phyloP scores from a whole-genome alignment of 1,140 invertebrate genomes.

The Diachasma alloeum region DNA sequence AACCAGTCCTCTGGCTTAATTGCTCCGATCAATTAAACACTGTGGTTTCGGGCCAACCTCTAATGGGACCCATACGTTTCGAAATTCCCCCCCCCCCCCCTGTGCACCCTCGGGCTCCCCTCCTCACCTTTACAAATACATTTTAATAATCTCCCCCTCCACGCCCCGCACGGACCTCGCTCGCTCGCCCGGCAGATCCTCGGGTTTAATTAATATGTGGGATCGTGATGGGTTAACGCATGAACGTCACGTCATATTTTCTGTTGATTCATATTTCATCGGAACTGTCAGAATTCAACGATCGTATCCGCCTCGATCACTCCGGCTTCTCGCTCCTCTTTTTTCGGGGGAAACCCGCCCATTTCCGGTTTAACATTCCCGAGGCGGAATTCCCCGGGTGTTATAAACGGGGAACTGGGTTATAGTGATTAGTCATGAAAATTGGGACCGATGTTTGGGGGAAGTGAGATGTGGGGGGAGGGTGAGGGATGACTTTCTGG shows the following conservation, averaged over 20 bases:
- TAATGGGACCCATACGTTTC: slow-evolving; percentile 53
- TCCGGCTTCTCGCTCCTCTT: neutral
- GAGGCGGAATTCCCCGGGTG: neutral
- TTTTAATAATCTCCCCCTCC: neutral
- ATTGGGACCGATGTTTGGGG: neutral
- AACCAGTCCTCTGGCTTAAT: slow-evolving; percentile 42
- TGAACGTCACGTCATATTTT: neutral
- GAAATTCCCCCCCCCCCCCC: neutral
- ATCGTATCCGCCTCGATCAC: neutral
- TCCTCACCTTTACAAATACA: neutral
- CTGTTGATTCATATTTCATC: slow-evolving; percentile 9
- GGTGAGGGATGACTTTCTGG: too few species aligned
- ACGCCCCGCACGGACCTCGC: too few species aligned
- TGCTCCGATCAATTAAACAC: slow-evolving; percentile 57
- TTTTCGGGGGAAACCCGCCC: neutral
- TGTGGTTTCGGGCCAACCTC: slow-evolving; percentile 45
- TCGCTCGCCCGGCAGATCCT: neutral
- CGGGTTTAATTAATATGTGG: neutral
- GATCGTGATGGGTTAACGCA: neutral
- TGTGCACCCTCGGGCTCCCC: neutral
- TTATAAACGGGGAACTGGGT: neutral
- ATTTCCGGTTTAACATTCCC: neutral
- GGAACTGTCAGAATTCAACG: slow-evolving; percentile 1
- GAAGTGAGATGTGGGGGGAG: too few species aligned
- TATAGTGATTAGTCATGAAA: neutral